A percentile compares a stretch with the other conserved stretches of the same genome.
These are phyloP conservation scores for Cynodonichthys magdalenae DNA, from an alignment of 2,797 vertebrate species.

Conservation along the genomic window DNA sequence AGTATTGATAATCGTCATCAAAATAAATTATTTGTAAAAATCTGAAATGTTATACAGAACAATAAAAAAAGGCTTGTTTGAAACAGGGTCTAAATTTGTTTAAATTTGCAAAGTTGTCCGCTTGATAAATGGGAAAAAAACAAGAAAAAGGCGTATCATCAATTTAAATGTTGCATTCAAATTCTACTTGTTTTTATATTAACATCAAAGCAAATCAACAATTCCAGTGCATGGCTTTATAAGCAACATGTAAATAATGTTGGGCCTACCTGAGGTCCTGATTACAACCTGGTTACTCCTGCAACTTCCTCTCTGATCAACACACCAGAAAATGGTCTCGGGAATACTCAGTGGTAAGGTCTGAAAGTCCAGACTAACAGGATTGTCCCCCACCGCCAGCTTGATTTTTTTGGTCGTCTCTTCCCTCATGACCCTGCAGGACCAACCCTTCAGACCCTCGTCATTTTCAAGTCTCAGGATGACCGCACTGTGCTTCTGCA, in stretches of 20 bases:
- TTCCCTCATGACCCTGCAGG: conserved; percentile 15
- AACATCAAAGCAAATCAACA: background rate
- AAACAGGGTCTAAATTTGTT: too few relatives aligned
- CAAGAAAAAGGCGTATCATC: too few relatives aligned
- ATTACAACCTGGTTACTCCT: conserved; percentile 58
- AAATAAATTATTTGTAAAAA: too few relatives aligned
- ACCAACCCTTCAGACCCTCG: conserved; percentile 25
- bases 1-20: too few relatives aligned
- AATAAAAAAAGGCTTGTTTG: too few relatives aligned
- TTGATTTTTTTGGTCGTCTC: accelerated
- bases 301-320: accelerated
- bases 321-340: conserved; percentile 56
- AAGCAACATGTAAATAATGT: background rate
- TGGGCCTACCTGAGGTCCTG: conserved; percentile 43
- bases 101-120: too few relatives aligned
- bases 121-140: too few relatives aligned
- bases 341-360: accelerated
- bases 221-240: background rate
- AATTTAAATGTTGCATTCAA: too few relatives aligned
- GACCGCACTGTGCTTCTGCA: background rate
- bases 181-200: background rate
- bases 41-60: too few relatives aligned
- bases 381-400: accelerated
- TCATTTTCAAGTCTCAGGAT: conserved; percentile 42
- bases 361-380: background rate